Evolutionary conservation across 1,140 invertebrate species (phyloP).

Genomic region (Ceratosolen solmsi): DNA sequence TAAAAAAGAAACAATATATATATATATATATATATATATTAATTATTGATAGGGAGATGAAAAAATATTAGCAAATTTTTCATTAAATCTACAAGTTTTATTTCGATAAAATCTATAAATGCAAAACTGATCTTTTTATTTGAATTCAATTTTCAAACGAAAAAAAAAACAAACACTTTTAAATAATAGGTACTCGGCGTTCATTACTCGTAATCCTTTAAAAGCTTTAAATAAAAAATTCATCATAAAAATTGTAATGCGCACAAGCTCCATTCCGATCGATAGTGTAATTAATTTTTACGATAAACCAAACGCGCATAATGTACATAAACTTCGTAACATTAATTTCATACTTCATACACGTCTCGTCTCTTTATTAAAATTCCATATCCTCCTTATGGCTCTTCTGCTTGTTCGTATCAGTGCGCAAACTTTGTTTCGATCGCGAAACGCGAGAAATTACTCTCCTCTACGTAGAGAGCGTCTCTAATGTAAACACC

Average conservation of each 20-base stretch:
- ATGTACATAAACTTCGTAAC: not conserved
- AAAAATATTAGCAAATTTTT: too few species aligned
- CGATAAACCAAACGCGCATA: not conserved
- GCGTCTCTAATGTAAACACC: constrained; percentile 39
- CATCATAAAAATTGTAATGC: not conserved
- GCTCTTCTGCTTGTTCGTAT: constrained; percentile 29
- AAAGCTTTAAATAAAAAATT: constrained; percentile 8
- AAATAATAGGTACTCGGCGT: not conserved
- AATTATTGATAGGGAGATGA: too few species aligned
- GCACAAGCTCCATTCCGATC: not conserved
- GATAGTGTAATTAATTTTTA: constrained; percentile 39
- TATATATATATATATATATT: too few species aligned
- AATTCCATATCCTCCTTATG: constrained; percentile 19
- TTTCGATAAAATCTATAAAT: too few species aligned
- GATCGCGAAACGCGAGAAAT: constrained; percentile 39
- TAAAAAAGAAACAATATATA: too few species aligned
- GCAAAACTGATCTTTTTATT: too few species aligned
- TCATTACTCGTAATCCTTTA: not conserved
- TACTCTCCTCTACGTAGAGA: constrained; percentile 15
- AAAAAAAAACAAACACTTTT: too few species aligned
- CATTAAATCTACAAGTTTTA: too few species aligned
- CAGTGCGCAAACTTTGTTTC: constrained; percentile 38
- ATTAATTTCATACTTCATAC: constrained; percentile 33
- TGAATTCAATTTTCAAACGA: too few species aligned
- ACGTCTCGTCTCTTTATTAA: constrained; percentile 43